These are phyloP conservation scores for Accipiter cooperii DNA, from an alignment of 2,113 vertebrate genomes.

Conservation along the genomic window DNA sequence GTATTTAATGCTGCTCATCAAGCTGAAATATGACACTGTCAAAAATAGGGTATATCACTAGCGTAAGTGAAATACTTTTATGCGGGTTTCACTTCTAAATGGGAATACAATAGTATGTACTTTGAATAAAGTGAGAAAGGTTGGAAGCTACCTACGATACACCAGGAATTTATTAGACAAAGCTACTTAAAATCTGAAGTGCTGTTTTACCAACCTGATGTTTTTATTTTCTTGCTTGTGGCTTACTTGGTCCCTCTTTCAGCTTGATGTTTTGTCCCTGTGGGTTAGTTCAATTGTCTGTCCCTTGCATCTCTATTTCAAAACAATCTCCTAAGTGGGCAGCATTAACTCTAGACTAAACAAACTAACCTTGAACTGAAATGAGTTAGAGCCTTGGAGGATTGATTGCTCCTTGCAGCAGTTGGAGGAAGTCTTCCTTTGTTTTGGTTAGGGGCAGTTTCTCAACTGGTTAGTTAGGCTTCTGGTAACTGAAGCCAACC, in stretches of 20 bases:
- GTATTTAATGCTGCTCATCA: background rate
- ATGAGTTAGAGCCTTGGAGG: background rate
- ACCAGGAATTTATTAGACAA: background rate
- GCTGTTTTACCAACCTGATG: background rate
- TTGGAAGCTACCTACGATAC: background rate
- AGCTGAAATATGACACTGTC: background rate
- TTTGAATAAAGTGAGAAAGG: background rate
- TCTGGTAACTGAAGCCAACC: background rate
- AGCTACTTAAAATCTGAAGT: background rate
- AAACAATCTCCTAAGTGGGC: background rate
- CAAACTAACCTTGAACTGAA: background rate
- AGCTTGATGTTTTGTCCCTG: background rate
- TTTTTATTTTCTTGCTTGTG: background rate
- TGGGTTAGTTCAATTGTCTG: background rate
- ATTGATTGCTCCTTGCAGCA: background rate
- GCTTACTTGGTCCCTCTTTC: background rate
- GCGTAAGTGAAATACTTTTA: background rate
- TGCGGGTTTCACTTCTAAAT: background rate
- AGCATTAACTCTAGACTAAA: conserved; percentile 15
- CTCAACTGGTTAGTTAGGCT: background rate
- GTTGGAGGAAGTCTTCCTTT: background rate
- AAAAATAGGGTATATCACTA: background rate
- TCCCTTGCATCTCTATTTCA: background rate
- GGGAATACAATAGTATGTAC: background rate
- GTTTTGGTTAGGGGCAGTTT: background rate